Percentiles rank a stretch among this genome's conserved stretches.
These are phyloP conservation scores for Pammene fasciana DNA, from an alignment of 2,888 invertebrate species.

Conservation along the genomic window DNA sequence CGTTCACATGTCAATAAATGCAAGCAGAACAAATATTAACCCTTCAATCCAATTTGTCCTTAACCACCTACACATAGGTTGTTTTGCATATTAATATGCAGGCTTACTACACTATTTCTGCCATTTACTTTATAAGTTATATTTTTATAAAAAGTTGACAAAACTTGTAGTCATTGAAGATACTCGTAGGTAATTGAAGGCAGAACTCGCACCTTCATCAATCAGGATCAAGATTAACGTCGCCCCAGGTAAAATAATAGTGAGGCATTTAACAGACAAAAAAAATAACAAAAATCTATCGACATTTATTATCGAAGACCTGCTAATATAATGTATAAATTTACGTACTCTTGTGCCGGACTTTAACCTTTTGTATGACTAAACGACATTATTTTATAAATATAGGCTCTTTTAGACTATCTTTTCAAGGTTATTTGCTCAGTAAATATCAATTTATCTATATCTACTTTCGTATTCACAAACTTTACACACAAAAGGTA, in stretches of 20 bases:
- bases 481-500: constrained; percentile 23
- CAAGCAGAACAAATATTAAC: background rate
- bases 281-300: constrained; percentile 4
- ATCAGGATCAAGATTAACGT: constrained; percentile 41
- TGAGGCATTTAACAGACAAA: constrained; percentile 21
- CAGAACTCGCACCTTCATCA: constrained; percentile 32
- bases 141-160: constrained; percentile 5
- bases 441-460: constrained; percentile 19
- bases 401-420: background rate
- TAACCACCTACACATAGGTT: background rate
- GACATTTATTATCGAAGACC: background rate
- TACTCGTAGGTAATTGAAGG: constrained; percentile 1
- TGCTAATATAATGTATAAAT: background rate
- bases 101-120: background rate
- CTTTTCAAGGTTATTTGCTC: background rate
- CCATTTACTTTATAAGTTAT: background rate
- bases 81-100: background rate
- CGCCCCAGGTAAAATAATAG: constrained; percentile 36
- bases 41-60: background rate
- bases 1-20: background rate
- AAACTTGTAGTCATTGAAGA: constrained; percentile 13
- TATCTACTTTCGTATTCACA: constrained; percentile 15
- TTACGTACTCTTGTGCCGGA: too few species aligned
- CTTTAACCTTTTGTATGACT: too few species aligned
- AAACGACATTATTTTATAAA: background rate